Percentiles rank a stretch among this genome's conserved stretches.
These are phyloP conservation scores for Nipponacmea schrenckii DNA, from an alignment of 2,888 invertebrate genomes.

Conservation along the genomic window DNA sequence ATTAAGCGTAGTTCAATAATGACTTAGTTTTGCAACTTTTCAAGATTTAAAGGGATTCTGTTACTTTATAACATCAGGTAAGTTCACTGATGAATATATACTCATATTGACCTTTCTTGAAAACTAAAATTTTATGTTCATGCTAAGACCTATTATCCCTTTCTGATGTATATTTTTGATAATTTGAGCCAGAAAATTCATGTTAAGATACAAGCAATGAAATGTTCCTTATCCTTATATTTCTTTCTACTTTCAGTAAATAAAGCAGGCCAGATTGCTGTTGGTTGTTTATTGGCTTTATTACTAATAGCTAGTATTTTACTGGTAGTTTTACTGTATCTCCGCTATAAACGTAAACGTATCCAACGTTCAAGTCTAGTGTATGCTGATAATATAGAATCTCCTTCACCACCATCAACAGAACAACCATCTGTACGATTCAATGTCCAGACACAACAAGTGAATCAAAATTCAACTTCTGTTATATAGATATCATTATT, in stretches of 20 bases:
- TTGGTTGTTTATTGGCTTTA: constrained; percentile 15
- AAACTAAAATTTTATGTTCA: no score
- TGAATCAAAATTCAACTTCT: background rate
- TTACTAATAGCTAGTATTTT: constrained; percentile 15
- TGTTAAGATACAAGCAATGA: no score
- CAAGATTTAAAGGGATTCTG: no score
- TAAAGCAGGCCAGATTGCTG: constrained; percentile 16
- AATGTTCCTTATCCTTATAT: no score
- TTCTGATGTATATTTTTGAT: no score
- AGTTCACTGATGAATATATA: no score
- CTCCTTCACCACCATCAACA: background rate
- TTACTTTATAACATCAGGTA: no score
- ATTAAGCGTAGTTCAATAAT: no score
- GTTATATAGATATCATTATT: background rate
- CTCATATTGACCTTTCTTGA: no score
- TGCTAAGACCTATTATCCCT: no score
- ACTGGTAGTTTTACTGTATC: constrained; percentile 1
- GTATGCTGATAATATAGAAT: background rate
- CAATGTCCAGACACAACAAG: background rate
- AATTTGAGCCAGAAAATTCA: no score
- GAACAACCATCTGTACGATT: background rate
- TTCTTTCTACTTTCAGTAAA: constrained; percentile 13
- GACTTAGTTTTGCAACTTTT: no score
- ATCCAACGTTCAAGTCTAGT: constrained; percentile 3
- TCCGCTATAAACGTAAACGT: background rate